Evolutionary conservation across 2,113 vertebrate species (phyloP).

Genomic region (Tenebrosternarchus preto): DNA sequence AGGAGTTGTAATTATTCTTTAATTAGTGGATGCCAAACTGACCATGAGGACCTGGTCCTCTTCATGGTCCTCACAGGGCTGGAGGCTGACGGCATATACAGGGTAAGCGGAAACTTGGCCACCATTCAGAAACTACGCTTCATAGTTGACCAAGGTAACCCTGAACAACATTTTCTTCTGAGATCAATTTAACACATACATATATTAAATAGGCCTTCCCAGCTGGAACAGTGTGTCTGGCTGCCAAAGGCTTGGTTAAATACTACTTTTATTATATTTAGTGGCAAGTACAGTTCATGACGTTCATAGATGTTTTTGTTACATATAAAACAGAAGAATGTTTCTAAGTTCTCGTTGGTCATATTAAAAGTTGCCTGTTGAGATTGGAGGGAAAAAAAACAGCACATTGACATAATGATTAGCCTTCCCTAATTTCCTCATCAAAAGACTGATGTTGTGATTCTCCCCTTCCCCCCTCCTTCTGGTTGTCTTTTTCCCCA

Average conservation of each 20-base stretch:
- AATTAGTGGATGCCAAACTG: background rate
- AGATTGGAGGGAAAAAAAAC: conserved; percentile 71
- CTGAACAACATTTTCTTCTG: conserved; percentile 14
- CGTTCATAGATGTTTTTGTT: conserved; percentile 23
- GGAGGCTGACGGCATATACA: conserved; percentile 87
- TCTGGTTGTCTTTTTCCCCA: conserved; percentile 76
- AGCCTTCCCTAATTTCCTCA: conserved; percentile 88
- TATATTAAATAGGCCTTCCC: no score
- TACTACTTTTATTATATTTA: conserved; percentile 17
- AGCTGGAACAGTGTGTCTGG: background rate
- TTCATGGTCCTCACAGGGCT: conserved; percentile 70
- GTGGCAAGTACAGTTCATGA: conserved; percentile 12
- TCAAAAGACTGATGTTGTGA: conserved; percentile 87
- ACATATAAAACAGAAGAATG: conserved; percentile 35
- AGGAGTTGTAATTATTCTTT: background rate
- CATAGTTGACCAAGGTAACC: conserved; percentile 87
- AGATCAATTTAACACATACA: no score
- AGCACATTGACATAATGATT: conserved; percentile 92
- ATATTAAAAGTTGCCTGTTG: conserved; percentile 88
- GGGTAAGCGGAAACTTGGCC: conserved; percentile 89
- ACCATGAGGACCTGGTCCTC: background rate
- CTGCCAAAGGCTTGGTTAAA: conserved; percentile 4
- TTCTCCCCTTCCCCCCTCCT: conserved; percentile 35
- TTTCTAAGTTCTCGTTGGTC: conserved; percentile 34
- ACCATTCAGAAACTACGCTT: conserved; percentile 90